Conservation (phyloP, 2,113 vertebrate species). For the Cyrtonyx montezumae region DNA sequence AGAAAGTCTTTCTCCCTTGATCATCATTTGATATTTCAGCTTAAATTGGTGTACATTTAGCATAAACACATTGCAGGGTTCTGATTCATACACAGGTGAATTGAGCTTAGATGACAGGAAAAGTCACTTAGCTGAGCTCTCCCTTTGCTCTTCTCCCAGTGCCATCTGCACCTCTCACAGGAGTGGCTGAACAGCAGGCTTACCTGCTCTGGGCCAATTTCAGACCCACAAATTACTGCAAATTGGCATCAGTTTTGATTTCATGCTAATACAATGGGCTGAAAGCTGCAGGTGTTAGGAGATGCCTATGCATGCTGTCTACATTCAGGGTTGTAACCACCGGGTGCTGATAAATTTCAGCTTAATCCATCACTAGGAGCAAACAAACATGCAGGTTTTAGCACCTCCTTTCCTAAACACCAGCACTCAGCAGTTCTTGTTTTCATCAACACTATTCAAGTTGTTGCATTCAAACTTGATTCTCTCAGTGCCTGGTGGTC, state of each 20-base stretch:
- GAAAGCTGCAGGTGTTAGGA: constrained; percentile 21
- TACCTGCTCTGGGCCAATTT: not conserved
- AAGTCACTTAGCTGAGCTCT: not conserved
- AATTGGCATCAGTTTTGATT: not conserved
- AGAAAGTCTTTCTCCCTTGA: not conserved
- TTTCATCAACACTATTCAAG: not conserved
- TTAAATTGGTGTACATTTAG: not conserved
- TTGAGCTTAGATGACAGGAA: not conserved
- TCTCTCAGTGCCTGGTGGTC: not conserved
- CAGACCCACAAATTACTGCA: not conserved
- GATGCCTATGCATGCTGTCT: not conserved
- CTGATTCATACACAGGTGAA: not conserved
- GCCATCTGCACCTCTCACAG: not conserved
- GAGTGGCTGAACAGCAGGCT: not conserved
- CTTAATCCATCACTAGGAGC: not conserved
- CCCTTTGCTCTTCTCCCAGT: not conserved
- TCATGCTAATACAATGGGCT: not conserved
- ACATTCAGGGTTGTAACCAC: not conserved
- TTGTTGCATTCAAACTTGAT: not conserved
- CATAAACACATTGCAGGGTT: not conserved
- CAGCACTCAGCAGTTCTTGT: not conserved
- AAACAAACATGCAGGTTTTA: not conserved
- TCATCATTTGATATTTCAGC: not conserved
- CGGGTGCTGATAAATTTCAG: not conserved
- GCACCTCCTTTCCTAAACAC: not conserved